Base-by-base conservation (phyloP, 1,140 invertebrate species). In the Lepidostoma basale region DNA sequence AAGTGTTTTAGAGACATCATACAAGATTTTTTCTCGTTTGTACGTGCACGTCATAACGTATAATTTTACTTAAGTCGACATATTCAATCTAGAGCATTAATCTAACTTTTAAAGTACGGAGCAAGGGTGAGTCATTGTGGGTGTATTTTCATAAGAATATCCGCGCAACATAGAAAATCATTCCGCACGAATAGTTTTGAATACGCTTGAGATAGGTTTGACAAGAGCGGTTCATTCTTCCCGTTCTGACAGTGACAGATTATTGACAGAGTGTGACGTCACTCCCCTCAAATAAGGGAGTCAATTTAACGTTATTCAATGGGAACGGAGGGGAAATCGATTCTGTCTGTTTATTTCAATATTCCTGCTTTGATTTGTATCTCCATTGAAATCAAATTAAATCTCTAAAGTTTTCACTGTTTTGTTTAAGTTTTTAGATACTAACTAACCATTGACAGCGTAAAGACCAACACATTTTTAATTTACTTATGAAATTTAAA, bases 211-310 rank as follows among this genome's bases (percentile, higher is more conserved):
- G 62, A 45, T 28, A 63, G 67, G 67, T 68, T 62, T 62, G 67
- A 68, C 58, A 62, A 39, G 47, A 52, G 25, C n/a, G n/a, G 12
- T 59, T 59, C 59, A 69, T 66, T 66, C 62, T 66, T 66, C 59
- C 54, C 23, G 26, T n/a, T 12, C 28, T 58, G 68, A 70, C 68
- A 63, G 44, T 66, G 68, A 70, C 68, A 70, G 68, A 70, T 70
- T 60, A 65, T 70, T 66, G 68, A 70, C 68, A 58, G 39, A 30
- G 28, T 56, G 52, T 63, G 42, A 60, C 54, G 64, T 45, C 47
- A 52, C 47, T 45, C 33, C 45, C 12, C 58, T 12, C 14, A 30
- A 33, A 59, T 45, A 62, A 9, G 59, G 10, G 9, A 45, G 59
- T 45, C 59, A 62, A 44, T 30, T 42, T 44, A 26, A 58, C 33